A percentile compares a stretch with the other conserved stretches of the same genome.
phyloP scores from a whole-genome alignment of 2,888 invertebrate species.

The Microctonus hyperodae region DNA sequence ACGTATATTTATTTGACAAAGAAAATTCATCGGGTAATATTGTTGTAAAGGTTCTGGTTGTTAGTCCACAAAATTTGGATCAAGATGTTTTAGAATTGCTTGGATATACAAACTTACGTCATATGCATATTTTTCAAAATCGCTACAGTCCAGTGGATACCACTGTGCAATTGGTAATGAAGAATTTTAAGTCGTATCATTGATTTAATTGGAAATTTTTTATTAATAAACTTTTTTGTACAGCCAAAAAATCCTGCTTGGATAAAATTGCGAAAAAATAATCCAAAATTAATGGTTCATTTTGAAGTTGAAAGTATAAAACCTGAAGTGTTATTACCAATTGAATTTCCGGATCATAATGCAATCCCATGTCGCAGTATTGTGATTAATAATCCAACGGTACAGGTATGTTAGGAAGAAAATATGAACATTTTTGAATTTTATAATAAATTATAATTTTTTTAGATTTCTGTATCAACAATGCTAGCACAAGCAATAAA shows the following conservation, averaged over 20 bases:
- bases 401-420: constrained; percentile 46
- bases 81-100: constrained; percentile 75
- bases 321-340: constrained; percentile 70
- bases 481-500: constrained; percentile 53
- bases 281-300: constrained; percentile 73
- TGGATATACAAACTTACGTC: constrained; percentile 70
- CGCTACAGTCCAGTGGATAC: constrained; percentile 70
- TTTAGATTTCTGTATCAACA: constrained; percentile 48
- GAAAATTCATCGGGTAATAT: constrained; percentile 6
- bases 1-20: background rate
- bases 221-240: constrained; percentile 32
- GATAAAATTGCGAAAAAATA: constrained; percentile 66
- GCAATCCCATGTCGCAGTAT: constrained; percentile 58
- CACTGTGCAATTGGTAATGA: constrained; percentile 65
- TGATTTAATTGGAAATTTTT: background rate
- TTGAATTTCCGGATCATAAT: constrained; percentile 51
- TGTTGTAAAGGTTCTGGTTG: constrained; percentile 66
- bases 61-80: constrained; percentile 78
- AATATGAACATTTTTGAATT: background rate
- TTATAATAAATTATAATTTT: constrained; percentile 5
- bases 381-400: constrained; percentile 55
- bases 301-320: constrained; percentile 71
- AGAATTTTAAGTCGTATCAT: constrained; percentile 40
- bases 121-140: constrained; percentile 79
- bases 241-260: constrained; percentile 62